Conservation (phyloP, 2,888 invertebrate species). For the Apamea monoglypha region DNA sequence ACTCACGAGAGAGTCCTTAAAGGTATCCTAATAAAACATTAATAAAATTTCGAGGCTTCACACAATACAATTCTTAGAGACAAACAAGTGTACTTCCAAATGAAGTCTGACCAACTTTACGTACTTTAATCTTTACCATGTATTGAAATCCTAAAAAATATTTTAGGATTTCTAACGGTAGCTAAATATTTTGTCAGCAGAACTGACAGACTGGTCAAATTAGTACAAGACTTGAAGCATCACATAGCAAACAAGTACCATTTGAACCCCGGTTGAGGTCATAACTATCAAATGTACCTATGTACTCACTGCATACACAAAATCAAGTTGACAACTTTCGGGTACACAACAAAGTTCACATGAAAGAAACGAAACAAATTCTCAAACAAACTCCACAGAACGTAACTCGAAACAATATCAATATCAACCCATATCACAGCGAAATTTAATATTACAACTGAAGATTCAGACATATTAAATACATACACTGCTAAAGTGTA, state of each 20-base stretch:
- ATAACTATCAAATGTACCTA: not conserved
- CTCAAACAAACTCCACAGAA: conserved; percentile 8
- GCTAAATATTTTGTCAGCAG: not conserved
- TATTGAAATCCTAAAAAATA: not conserved
- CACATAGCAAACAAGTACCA: not conserved
- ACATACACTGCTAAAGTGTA: conserved; percentile 31
- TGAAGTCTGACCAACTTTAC: conserved; percentile 38
- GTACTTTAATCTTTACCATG: not conserved
- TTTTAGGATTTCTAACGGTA: not conserved
- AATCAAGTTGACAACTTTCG: conserved; percentile 17
- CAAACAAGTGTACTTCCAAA: conserved; percentile 56
- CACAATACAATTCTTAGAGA: conserved; percentile 64
- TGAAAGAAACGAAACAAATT: conserved; percentile 39
- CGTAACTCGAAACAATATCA: conserved; percentile 32
- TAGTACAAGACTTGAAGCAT: not conserved
- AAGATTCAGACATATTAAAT: conserved; percentile 38
- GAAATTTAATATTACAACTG: conserved; percentile 38
- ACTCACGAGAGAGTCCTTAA: conserved; percentile 42
- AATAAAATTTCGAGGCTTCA: conserved; percentile 59
- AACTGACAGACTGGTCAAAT: not conserved
- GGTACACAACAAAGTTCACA: conserved; percentile 23
- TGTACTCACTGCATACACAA: not conserved
- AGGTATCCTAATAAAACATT: conserved; percentile 61
- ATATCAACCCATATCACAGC: conserved; percentile 30
- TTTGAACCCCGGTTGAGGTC: not conserved